Evolutionary conservation across 1,140 invertebrate genomes (phyloP), one percentile per base, ranked within the genome.

Genomic region (Drosophila azteca): DNA sequence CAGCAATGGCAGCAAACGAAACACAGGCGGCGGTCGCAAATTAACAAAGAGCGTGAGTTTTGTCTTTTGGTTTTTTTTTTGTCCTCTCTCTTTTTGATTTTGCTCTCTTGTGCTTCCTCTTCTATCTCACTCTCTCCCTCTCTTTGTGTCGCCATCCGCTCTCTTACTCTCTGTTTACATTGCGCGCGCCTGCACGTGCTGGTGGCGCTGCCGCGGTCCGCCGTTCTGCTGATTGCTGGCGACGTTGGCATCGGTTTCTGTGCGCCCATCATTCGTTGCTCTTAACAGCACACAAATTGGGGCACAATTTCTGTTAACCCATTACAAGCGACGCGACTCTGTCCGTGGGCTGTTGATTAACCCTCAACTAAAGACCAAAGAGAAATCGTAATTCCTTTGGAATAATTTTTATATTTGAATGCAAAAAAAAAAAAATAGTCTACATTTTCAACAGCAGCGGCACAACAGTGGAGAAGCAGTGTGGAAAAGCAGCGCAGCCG

Each of bases 31-130:
- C 74, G 79, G 83, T 52, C 83, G 83, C 67, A 88, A 83, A 68
- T 70, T 88, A 72, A 83, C 79, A 41, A 88, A 88, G 83, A 88
- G 83, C 76, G 83, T 88, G 83, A 88, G 83, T 88, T 39, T 85
- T 78, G 43, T 54, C 69, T 77, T 24, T 62, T 61, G 55, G 48
- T 51, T 48, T 44, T 35, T 49, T 54, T 46, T 49, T 49, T 55
- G 1, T 3, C 11, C 24, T 9, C 9, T 55, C 39, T 67, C 39
- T 61, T 41, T 54, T 35, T 72, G n/a, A n/a, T 35, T 51, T 13
- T 49, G 11, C 45, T 70, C 24, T 70, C 24, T 31, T 31, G 15
- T 8, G 51, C 17, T 39, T 48, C 51, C 53, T 70, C 54, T 39
- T 78, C 29, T 15, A 20, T 35, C 24, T 48, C 58, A 77, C 46